Evolutionary conservation across 1,140 invertebrate genomes (phyloP), one percentile per base, ranked within the genome.

Genomic region (Polypedilum vanderplanki): DNA sequence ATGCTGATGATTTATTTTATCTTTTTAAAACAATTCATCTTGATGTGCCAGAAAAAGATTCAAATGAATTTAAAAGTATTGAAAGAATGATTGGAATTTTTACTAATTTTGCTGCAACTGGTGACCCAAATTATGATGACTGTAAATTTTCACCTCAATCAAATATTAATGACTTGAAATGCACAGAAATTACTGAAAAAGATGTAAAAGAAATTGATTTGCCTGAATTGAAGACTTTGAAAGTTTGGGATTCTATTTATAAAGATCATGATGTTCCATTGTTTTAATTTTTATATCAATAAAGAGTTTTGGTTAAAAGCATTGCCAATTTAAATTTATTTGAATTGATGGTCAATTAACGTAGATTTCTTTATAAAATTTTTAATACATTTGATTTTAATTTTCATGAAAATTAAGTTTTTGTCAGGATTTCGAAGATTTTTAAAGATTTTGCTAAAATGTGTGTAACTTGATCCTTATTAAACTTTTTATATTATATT

Each of bases 1-100:
- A 90, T 78, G 86, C 84, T 0, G 89, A 90, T 76, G 89, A 90
- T 77, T 64, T 90, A 1, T 86, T 86, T 76, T 90, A 90, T 79
- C 77, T 90, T 7, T 90, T 89, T 78, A 82, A 84, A 76, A 85
- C 82, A 70, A 80, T 80, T 76, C 77, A 85, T 40, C 83, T 82
- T 9, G 77, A 80, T 17, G 82, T 83, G 67, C 77, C 81, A 74
- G 79, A 82, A 17, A 76, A 77, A 0, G 80, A 78, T 3, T 78
- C 81, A 0, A 79, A 77, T 0, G 82, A 81, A 64, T 78, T 81
- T 73, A 77, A 76, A 75, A 76, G 81, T 1, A 84, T 85, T 40
- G 79, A 80, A 41, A 78, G 80, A 46, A 85, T 87, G 80, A 79
- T 85, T 3, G 85, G 83, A 78, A 79, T 86, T 73, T 84, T 82